These are phyloP conservation scores for Taphrorychus bicolor DNA, from an alignment of 2,888 invertebrate species.

Conservation along the genomic window DNA sequence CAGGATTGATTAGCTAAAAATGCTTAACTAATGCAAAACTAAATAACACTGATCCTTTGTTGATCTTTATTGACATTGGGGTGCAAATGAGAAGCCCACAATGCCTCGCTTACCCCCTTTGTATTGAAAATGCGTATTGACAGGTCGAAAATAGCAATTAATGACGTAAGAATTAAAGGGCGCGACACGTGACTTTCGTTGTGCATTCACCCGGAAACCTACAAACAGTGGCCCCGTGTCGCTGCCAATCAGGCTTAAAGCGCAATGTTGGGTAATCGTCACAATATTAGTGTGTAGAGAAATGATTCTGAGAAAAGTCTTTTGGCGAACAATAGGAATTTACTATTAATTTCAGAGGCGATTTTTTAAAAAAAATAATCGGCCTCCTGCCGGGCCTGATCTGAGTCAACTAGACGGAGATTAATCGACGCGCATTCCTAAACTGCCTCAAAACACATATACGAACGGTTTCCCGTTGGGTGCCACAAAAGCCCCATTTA, in stretches of 20 bases:
- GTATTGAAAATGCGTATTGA: slow-evolving; percentile 18
- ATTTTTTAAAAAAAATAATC: slow-evolving; percentile 24
- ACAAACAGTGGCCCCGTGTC: slow-evolving; percentile 33
- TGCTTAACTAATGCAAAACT: no score
- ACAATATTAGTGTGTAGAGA: background rate
- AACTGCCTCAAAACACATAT: slow-evolving; percentile 21
- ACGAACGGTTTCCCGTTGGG: slow-evolving; percentile 9
- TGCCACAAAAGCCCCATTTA: slow-evolving; percentile 4
- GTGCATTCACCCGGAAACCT: slow-evolving; percentile 33
- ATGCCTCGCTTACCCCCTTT: slow-evolving; percentile 24
- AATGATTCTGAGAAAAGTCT: background rate
- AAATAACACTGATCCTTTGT: slow-evolving; percentile 11
- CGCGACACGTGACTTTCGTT: slow-evolving; percentile 29
- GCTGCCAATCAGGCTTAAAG: slow-evolving; percentile 12
- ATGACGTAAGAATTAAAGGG: slow-evolving; percentile 29
- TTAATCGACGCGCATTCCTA: slow-evolving; percentile 35
- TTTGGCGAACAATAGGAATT: background rate
- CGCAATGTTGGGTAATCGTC: background rate
- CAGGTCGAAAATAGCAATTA: slow-evolving; percentile 27
- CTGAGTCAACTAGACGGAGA: slow-evolving; percentile 37
- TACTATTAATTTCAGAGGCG: background rate
- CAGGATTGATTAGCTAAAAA: no score
- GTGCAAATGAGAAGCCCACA: slow-evolving; percentile 7
- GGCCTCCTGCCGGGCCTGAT: slow-evolving; percentile 24
- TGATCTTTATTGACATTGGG: slow-evolving; percentile 21